Evolutionary conservation across 1,140 invertebrate species (phyloP).

Genomic region (Yoshiicerus persimilis): DNA sequence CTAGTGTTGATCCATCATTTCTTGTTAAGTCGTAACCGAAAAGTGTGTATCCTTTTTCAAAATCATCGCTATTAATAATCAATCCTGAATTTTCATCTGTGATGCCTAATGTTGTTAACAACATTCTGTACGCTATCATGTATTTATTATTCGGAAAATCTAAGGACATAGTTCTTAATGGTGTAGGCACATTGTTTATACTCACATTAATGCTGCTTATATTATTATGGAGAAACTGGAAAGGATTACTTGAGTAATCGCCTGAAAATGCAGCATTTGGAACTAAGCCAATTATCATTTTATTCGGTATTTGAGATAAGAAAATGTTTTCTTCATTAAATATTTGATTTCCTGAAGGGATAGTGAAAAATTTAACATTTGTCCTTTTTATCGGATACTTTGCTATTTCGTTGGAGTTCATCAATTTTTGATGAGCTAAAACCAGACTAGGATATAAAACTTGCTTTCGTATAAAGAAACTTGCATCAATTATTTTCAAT

Average conservation of each 20-base stretch:
- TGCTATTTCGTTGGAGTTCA: constrained; percentile 3
- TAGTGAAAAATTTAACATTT: constrained; percentile 33
- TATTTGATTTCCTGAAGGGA: constrained; percentile 23
- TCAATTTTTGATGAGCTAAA: constrained; percentile 26
- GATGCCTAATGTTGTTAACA: constrained; percentile 26
- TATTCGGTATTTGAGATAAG: constrained; percentile 52
- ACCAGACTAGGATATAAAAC: constrained; percentile 21
- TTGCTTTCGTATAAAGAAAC: constrained; percentile 33
- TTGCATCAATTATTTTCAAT: constrained; percentile 14
- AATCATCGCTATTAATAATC: background rate
- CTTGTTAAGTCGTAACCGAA: constrained; percentile 29
- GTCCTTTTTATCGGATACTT: constrained; percentile 4
- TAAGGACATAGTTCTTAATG: constrained; percentile 16
- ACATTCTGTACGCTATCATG: constrained; percentile 27
- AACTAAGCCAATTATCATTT: constrained; percentile 54
- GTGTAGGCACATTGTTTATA: constrained; percentile 36
- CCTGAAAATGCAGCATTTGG: constrained; percentile 54
- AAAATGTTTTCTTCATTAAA: constrained; percentile 34
- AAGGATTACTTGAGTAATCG: constrained; percentile 52
- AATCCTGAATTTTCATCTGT: constrained; percentile 21
- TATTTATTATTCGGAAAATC: constrained; percentile 26
- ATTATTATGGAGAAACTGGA: constrained; percentile 53
- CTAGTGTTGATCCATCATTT: background rate
- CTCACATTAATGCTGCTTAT: constrained; percentile 46
- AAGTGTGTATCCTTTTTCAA: background rate